These are phyloP conservation scores for Silurus lanzhouensis DNA, from an alignment of 2,797 vertebrate species.

Conservation along the genomic window DNA sequence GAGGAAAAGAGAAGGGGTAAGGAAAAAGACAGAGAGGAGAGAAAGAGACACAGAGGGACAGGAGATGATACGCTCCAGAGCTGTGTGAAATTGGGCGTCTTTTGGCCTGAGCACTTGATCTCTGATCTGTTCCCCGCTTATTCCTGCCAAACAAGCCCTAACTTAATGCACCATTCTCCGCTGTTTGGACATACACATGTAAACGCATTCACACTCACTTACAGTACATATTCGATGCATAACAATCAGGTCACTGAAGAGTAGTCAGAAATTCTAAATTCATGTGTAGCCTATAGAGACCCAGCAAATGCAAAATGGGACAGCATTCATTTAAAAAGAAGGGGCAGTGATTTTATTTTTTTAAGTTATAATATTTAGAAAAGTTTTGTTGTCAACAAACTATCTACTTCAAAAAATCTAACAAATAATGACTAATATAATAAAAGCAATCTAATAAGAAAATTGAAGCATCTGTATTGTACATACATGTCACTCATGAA, in stretches of 20 bases:
- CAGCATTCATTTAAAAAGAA: neutral
- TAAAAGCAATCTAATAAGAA: no score
- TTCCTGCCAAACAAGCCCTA: slow-evolving; percentile 45
- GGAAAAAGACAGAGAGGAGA: neutral
- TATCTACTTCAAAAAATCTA: neutral
- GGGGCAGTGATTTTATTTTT: neutral
- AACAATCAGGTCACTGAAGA: neutral
- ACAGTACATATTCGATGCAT: neutral
- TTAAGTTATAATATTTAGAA: neutral
- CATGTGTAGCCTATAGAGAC: neutral
- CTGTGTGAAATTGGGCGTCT: slow-evolving; percentile 77
- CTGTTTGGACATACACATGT: neutral
- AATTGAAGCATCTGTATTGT: neutral
- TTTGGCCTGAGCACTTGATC: slow-evolving; percentile 64
- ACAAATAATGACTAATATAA: neutral
- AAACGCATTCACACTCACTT: no score
- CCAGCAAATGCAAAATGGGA: neutral
- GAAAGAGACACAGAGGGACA: slow-evolving; percentile 1
- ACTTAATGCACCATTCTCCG: slow-evolving; percentile 30
- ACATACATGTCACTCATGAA: neutral
- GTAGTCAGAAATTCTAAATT: neutral
- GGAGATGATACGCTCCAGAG: slow-evolving; percentile 68
- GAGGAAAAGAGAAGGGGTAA: neutral
- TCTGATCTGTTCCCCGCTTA: slow-evolving; percentile 62
- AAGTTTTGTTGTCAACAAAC: neutral